Percentiles rank a stretch among this genome's conserved stretches.
These are phyloP conservation scores for Bos indicus DNA, from an alignment of 2,113 vertebrate species.

Conservation along the genomic window DNA sequence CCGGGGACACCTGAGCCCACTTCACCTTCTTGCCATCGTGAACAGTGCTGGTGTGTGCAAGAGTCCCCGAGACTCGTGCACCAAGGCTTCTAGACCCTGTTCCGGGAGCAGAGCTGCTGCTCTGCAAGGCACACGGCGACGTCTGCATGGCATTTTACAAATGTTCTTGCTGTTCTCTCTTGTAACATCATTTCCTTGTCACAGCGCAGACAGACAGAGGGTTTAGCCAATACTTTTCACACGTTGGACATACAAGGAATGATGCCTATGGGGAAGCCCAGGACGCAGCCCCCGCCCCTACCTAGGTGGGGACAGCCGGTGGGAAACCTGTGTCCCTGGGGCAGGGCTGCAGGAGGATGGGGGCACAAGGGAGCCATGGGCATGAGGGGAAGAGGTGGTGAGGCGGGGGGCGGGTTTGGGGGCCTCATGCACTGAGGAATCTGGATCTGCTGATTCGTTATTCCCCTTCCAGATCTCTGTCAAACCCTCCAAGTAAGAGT, in stretches of 20 bases:
- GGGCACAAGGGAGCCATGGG: background rate
- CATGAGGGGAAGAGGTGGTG: background rate
- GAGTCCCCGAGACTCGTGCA: background rate
- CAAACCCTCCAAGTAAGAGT: background rate
- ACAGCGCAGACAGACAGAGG: background rate
- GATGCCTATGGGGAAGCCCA: background rate
- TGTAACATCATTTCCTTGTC: background rate
- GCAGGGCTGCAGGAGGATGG: background rate
- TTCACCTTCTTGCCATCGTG: background rate
- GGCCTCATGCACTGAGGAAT: background rate
- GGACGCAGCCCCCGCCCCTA: background rate
- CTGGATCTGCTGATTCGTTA: background rate
- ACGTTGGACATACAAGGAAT: background rate
- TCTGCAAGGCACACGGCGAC: background rate
- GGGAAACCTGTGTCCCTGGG: background rate
- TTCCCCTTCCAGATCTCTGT: background rate
- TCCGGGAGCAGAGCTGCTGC: background rate
- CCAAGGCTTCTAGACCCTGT: background rate
- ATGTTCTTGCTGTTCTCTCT: background rate
- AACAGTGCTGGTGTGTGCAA: background rate
- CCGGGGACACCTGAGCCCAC: background rate
- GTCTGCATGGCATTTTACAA: background rate
- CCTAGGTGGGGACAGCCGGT: background rate
- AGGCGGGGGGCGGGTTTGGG: accelerated
- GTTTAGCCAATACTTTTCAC: background rate